A percentile compares a stretch with the other conserved stretches of the same genome.
These are phyloP conservation scores for Orgyia antiqua DNA, from an alignment of 2,888 invertebrate genomes.

Conservation along the genomic window DNA sequence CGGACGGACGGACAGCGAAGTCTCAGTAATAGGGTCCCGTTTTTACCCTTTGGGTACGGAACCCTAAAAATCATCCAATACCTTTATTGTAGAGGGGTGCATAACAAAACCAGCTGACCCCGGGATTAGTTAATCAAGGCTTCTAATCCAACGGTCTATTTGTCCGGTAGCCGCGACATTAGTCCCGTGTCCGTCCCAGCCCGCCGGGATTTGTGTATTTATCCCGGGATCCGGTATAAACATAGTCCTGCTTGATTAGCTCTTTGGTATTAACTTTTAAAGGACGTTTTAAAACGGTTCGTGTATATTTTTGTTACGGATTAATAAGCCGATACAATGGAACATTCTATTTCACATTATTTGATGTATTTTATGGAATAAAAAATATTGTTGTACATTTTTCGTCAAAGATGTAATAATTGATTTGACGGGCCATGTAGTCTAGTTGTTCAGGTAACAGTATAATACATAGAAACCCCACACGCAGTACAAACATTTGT, in stretches of 20 bases:
- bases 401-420: too few species aligned
- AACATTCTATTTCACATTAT: not conserved
- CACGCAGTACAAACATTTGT: too few species aligned
- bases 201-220: conserved; percentile 31
- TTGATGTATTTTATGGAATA: too few species aligned
- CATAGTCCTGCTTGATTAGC: conserved; percentile 40
- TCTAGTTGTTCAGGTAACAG: too few species aligned
- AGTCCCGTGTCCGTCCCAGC: conserved; percentile 52
- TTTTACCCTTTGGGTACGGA: too few species aligned
- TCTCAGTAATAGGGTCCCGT: too few species aligned
- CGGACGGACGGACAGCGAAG: too few species aligned
- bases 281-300: conserved; percentile 5
- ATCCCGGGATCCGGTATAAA: conserved; percentile 36
- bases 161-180: conserved; percentile 66
- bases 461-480: too few species aligned
- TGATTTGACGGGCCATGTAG: too few species aligned
- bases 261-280: conserved; percentile 21
- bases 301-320: not conserved
- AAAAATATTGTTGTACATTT: too few species aligned
- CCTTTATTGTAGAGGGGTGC: conserved; percentile 52
- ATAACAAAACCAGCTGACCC: conserved; percentile 59
- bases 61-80: conserved; percentile 23
- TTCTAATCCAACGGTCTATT: conserved; percentile 61
- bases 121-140: conserved; percentile 67
- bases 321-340: not conserved